Base-by-base conservation (phyloP, 2,797 vertebrate species). In the Brachymystax lenok region DNA sequence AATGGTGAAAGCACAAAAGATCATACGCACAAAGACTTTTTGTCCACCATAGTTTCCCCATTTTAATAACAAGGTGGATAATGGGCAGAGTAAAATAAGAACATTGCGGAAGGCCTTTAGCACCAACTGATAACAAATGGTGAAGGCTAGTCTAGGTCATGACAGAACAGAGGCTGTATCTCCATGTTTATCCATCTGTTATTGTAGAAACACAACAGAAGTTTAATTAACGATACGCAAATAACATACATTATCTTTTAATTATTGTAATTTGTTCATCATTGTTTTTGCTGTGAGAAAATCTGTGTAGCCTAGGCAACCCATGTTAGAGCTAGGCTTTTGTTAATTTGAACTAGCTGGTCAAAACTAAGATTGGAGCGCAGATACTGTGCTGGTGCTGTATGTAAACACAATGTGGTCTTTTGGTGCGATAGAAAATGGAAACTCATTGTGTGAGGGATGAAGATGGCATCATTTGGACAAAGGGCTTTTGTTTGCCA, bases 401-500 rank as follows among this genome's bases (percentile, higher is more conserved):
- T 68, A 79, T 89, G 75, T 83, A 73, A 59, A 51, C 61, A 85
- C 85, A 84, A 79, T 80, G 79, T 24, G 13, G 30, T 84, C 79
- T 79, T 80, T 77, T 68, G 79, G 82, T 77, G 79, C 77, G 83
- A 79, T 83, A 80, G 81, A 89, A 85, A 88, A 78, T 81, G 75
- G 77, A 78, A 79, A 77, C 67, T 84, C 81, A 85, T 90, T 88
- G 83, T 90, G 79, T 61, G 17, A 8, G 68, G 77, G 78, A 92
- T 87, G 92, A 91, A 90, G 82, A 87, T 89, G 80, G 87, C 86
- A 90, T 93, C 88, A 83, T 94, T n/a, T 91, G 90, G 92, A 96
- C 95, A 95, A 86, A 96, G 93, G 91, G 87, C 94, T 94, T 94
- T 93, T 95, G 95, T 94, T 93, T 91, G 89, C 91, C 87, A 87